Percentiles rank a stretch among this genome's conserved stretches.
phyloP scores from a whole-genome alignment of 2,113 vertebrate species.

The Oryzias celebensis region DNA sequence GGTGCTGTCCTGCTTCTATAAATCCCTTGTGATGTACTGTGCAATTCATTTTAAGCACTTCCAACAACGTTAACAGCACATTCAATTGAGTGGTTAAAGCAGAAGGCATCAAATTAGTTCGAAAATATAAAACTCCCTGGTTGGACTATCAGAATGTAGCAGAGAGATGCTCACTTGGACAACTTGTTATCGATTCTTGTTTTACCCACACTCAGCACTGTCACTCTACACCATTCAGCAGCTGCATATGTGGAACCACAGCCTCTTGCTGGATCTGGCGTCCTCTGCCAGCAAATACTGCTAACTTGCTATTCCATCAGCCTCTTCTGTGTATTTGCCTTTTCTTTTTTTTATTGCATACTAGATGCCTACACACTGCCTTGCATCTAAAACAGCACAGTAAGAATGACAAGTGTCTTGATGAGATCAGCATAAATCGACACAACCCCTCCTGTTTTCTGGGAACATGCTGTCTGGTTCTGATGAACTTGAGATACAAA shows the following conservation, averaged over 20 bases:
- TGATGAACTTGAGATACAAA: constrained; percentile 32
- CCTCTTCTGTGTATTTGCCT: constrained; percentile 28
- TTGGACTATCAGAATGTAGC: constrained; percentile 49
- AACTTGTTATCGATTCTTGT: constrained; percentile 53
- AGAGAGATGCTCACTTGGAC: constrained; percentile 40
- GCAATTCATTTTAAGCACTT: constrained; percentile 37
- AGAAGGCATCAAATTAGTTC: constrained; percentile 51
- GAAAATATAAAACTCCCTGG: constrained; percentile 53
- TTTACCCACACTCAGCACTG: constrained; percentile 60
- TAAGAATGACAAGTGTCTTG: constrained; percentile 42
- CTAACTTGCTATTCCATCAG: constrained; percentile 39
- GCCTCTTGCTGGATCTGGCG: constrained; percentile 41
- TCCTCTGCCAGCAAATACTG: constrained; percentile 40
- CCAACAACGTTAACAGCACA: constrained; percentile 33
- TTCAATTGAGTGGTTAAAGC: constrained; percentile 55
- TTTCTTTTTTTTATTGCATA: constrained; percentile 5
- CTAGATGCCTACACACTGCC: constrained; percentile 9
- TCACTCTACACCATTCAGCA: constrained; percentile 45
- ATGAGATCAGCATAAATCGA: constrained; percentile 56
- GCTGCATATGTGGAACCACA: constrained; percentile 53
- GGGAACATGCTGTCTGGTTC: constrained; percentile 31
- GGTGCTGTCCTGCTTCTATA: constrained; percentile 40
- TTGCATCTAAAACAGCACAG: constrained; percentile 21
- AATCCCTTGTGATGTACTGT: constrained; percentile 49
- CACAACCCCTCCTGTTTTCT: constrained; percentile 44